Evolutionary conservation across 2,888 invertebrate genomes (phyloP), one percentile per base, ranked within the genome.

Genomic region (Ochropleura plecta): DNA sequence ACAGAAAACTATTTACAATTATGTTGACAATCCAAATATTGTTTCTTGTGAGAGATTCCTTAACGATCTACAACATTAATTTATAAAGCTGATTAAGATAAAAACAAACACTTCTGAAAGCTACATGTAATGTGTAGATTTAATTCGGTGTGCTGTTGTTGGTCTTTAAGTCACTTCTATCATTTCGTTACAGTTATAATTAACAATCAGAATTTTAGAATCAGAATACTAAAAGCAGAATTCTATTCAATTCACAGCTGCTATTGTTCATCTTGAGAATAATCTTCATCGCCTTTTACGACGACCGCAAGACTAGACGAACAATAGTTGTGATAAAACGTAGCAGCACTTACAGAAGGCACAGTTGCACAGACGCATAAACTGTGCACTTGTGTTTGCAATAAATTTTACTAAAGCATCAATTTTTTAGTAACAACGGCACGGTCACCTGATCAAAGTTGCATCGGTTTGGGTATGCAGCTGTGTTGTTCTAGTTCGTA

Each of bases 371-470:
- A 68, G 20, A 49, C 48, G 83, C 70, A 70, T 80, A 84, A 71
- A 85, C 72, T 59, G 64, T 59, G 67, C 60, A 67, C 44, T 57
- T 63, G 73, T 79, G 55, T n/a, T 44, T 63, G 85, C 70, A 51
- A 46, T 82, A 72, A 48, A 70, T 76, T 72, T 62, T 66, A 30
- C 55, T 70, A 18, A 0, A 18, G n/a, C 68, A 82, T 83, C 42
- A n/a, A 83, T 85, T 69, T 57, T 83, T 77, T 72, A 82, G 78
- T 68, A 67, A 51, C 71, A 64, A 57, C 72, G 48, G 62, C 18
- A 70, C 82, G 78, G 83, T 78, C 86, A 82, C 64, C 85, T 82
- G 77, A 85, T 82, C 82, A 82, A 82, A 82, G 44, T 81, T 82
- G 82, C 85, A 82, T 62, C 76, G 73, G 67, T 46, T 46, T 30